Conservation (phyloP, 1,140 invertebrate genomes). For the Ceratina calcarata region DNA sequence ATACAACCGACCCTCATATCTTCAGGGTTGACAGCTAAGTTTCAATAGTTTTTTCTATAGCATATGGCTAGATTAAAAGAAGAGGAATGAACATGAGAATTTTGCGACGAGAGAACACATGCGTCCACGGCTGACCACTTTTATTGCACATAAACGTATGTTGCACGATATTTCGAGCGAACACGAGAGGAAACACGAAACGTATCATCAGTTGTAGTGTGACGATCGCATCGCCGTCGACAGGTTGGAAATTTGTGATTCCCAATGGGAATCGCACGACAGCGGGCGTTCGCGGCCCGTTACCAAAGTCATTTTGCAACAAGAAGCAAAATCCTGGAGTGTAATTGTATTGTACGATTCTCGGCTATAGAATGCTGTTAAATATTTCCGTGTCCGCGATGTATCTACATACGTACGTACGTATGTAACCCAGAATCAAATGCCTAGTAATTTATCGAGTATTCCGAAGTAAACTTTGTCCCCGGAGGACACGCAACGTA, state of each 20-base stretch:
- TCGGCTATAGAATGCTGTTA: not conserved
- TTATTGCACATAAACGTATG: conserved; percentile 15
- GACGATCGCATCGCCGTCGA: not conserved
- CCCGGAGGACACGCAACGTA: not conserved
- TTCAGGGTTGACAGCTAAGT: not conserved
- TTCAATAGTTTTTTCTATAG: not conserved
- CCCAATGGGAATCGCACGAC: conserved; percentile 10
- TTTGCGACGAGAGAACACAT: not conserved
- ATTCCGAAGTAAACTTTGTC: conserved; percentile 11
- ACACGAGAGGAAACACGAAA: conserved; percentile 24
- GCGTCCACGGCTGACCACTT: not conserved
- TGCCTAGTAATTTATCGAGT: not conserved
- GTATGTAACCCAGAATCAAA: not conserved
- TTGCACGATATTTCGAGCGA: conserved; percentile 19
- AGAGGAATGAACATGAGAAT: not conserved
- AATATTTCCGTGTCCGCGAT: not conserved
- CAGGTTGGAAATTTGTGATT: conserved; percentile 9
- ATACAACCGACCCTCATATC: too few relatives aligned
- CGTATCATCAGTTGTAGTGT: conserved; percentile 46
- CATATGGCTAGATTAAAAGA: not conserved
- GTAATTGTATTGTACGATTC: not conserved
- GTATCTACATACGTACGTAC: too few relatives aligned
- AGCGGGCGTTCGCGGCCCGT: not conserved
- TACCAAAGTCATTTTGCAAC: not conserved
- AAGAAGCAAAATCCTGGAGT: not conserved